These are phyloP conservation scores for Coleophora deauratella DNA, from an alignment of 2,888 invertebrate genomes.

Conservation along the genomic window DNA sequence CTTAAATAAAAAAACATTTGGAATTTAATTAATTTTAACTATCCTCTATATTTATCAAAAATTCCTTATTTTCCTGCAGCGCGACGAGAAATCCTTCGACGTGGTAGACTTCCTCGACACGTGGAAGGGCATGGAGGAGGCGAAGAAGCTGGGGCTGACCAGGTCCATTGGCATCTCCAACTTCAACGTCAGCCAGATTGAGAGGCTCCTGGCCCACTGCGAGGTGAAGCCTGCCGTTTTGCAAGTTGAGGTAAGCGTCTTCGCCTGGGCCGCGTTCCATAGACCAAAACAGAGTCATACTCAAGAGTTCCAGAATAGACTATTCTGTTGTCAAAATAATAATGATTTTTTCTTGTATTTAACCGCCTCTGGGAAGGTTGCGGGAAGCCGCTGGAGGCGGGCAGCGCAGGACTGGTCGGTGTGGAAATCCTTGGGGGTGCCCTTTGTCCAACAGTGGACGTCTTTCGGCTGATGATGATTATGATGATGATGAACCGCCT, in stretches of 20 bases:
- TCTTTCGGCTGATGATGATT: too few relatives aligned
- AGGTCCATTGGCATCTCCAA: slow-evolving; percentile 82
- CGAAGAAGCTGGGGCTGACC: slow-evolving; percentile 77
- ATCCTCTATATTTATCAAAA: too few relatives aligned
- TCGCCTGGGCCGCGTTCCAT: background rate
- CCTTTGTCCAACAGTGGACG: too few relatives aligned
- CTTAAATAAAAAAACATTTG: too few relatives aligned
- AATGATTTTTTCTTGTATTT: background rate
- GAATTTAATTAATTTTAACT: too few relatives aligned
- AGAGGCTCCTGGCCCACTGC: slow-evolving; percentile 74
- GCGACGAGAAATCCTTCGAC: slow-evolving; percentile 33
- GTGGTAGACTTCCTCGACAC: slow-evolving; percentile 81
- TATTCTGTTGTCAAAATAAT: too few relatives aligned
- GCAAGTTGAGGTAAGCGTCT: slow-evolving; percentile 68
- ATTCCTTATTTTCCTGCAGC: slow-evolving; percentile 25
- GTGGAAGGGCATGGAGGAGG: slow-evolving; percentile 82
- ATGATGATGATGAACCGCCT: too few relatives aligned
- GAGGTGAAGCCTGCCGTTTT: slow-evolving; percentile 75
- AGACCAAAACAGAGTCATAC: background rate
- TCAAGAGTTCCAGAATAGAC: background rate
- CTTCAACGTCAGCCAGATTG: slow-evolving; percentile 83
- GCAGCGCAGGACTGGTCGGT: too few relatives aligned
- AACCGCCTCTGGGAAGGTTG: too few relatives aligned
- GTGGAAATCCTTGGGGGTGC: too few relatives aligned
- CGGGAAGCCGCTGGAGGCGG: too few relatives aligned